Percentiles rank a stretch among this genome's conserved stretches.
Conservation (phyloP, 2,888 invertebrate genomes). For the Parascotia fuliginaria region DNA sequence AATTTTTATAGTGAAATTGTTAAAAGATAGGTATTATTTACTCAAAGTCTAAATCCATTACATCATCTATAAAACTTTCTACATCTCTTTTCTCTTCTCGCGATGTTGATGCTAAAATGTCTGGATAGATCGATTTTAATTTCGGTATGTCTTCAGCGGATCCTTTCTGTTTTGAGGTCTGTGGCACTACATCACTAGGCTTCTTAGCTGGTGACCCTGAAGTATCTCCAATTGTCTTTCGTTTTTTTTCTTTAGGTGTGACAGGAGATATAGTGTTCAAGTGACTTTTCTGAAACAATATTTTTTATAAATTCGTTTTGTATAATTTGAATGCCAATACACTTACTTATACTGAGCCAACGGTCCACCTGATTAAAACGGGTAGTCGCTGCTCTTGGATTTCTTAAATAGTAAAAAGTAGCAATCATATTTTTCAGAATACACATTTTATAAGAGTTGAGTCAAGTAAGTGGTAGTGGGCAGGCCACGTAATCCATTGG, state of each 20-base stretch:
- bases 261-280: slow-evolving; percentile 24
- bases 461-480: no score
- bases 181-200: slow-evolving; percentile 5
- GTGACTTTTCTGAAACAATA: slow-evolving; percentile 31
- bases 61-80: slow-evolving; percentile 44
- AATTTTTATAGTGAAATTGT: no score
- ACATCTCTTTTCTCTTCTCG: not conserved
- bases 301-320: no score
- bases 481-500: no score
- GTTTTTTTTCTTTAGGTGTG: slow-evolving; percentile 54
- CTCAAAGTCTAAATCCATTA: slow-evolving; percentile 66
- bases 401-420: no score
- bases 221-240: slow-evolving; percentile 48
- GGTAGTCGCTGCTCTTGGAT: no score
- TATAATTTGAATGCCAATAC: no score
- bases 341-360: no score
- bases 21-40: slow-evolving; percentile 29
- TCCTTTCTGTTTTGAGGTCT: slow-evolving; percentile 6
- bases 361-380: no score
- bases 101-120: not conserved
- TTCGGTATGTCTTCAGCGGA: not conserved
- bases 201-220: slow-evolving; percentile 9
- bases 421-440: no score
- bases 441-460: no score
- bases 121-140: slow-evolving; percentile 1